Conservation (phyloP, 92 coral and sea anemone species). For the Epizoanthus fatuus region DNA sequence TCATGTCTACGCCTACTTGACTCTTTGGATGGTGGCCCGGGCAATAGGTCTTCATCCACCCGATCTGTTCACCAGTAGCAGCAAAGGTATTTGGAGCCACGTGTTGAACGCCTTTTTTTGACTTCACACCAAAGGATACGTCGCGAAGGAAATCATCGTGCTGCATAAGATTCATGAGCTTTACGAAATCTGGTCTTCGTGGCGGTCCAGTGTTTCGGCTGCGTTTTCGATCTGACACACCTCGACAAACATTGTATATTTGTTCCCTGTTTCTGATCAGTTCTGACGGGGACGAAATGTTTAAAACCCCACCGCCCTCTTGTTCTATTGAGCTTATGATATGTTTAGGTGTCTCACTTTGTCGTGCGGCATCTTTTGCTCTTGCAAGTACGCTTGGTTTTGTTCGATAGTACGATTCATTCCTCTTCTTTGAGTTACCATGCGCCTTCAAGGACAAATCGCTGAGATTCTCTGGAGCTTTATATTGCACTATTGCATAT, state of each 20-base stretch:
- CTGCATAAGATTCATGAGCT: constrained; percentile 48
- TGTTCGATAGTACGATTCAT: constrained; percentile 44
- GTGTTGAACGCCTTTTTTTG: constrained; percentile 18
- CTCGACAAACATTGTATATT: constrained; percentile 41
- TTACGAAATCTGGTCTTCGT: constrained; percentile 42
- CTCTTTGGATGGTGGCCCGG: constrained; percentile 35
- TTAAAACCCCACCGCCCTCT: constrained; percentile 45
- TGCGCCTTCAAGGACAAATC: constrained; percentile 31
- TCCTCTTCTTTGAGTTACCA: constrained; percentile 44
- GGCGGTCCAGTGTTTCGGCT: constrained; percentile 45
- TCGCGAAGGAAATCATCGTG: constrained; percentile 50
- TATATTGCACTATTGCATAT: constrained; percentile 73
- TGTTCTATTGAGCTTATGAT: constrained; percentile 15
- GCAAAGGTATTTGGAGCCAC: constrained; percentile 70
- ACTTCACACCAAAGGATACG: constrained; percentile 38
- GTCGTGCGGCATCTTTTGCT: constrained; percentile 29
- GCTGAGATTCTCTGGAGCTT: constrained; percentile 23
- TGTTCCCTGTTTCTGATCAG: constrained; percentile 55
- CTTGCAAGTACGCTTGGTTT: constrained; percentile 52
- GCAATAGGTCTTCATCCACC: constrained; percentile 61
- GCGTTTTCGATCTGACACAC: constrained; percentile 2
- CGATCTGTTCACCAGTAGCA: constrained; percentile 46
- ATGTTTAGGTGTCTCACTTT: constrained; percentile 44
- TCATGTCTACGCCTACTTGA: constrained; percentile 60
- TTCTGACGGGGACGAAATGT: constrained; percentile 35